These are phyloP conservation scores for Hermaeophaga mercurialis DNA, from an alignment of 2,888 invertebrate genomes.

Conservation along the genomic window DNA sequence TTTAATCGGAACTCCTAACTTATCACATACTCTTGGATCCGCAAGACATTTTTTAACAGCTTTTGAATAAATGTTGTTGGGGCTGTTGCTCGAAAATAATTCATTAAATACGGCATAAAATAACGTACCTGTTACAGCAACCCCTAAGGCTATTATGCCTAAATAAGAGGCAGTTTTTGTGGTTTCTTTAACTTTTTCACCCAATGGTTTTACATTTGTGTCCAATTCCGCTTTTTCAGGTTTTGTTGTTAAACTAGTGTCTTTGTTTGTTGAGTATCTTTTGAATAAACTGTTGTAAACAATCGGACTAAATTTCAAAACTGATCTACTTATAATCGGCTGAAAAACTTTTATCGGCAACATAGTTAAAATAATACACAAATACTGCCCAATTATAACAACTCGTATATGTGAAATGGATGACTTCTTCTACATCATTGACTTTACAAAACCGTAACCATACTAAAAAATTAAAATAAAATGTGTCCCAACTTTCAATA, in stretches of 20 bases:
- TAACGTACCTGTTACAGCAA: constrained; percentile 81
- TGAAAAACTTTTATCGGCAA: constrained; percentile 29
- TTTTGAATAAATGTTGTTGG: constrained; percentile 81
- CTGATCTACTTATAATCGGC: constrained; percentile 23
- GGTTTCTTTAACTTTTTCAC: constrained; percentile 85
- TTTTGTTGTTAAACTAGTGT: constrained; percentile 27
- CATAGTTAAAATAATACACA: constrained; percentile 18
- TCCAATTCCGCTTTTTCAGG: constrained; percentile 46
- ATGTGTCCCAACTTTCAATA: no score
- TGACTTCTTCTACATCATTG: no score
- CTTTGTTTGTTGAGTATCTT: constrained; percentile 33
- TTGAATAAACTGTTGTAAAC: constrained; percentile 26
- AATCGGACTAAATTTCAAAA: constrained; percentile 30
- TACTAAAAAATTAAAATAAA: no score
- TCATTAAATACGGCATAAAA: constrained; percentile 85
- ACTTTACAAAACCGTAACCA: no score
- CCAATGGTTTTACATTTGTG: constrained; percentile 67
- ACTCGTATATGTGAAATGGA: no score
- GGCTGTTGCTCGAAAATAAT: constrained; percentile 84
- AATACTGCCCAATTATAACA: neutral
- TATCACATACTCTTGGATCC: constrained; percentile 77
- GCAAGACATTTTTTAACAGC: constrained; percentile 77
- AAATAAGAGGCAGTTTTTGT: constrained; percentile 88
- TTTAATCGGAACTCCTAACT: constrained; percentile 88
- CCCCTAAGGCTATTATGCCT: constrained; percentile 72